Base-by-base conservation (phyloP, 2,888 invertebrate species). In the Dione vanillae region DNA sequence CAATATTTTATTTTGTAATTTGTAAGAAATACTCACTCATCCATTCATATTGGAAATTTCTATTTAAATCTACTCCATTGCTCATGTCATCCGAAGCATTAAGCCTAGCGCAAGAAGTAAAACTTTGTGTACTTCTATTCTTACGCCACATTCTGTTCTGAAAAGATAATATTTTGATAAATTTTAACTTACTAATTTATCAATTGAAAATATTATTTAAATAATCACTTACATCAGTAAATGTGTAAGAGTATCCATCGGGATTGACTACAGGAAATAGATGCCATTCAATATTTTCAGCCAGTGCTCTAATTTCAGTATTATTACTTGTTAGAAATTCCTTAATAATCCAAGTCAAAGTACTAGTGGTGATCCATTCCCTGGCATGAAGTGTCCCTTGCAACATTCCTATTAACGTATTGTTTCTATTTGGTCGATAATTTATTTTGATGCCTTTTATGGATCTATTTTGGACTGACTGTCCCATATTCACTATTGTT, bases 121-220 rank as follows among this genome's bases (percentile, higher is more conserved):
- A 77, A 65, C 78, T 86, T 0, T 70, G 73, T 3, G 76, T 80
- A 56, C 82, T 88, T n/a, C 89, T 87, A 0, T 95, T 95, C 81
- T 96, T 96, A 1, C 96, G 92, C 96, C 96, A 96, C 87, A 96
- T 83, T 72, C 96, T 94, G 81, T 88, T 96, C 97, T 74, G 95
- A 11, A 96, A 85, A 94, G 65, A 64, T 40, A 58, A 10, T 35
- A 27, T 27, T 27, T 27, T 27, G 27, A 3, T 27, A 27, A 27
- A 27, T 27, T 27, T 27, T 27, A 3, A 3, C 2, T 2, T 27
- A 27, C 27, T 27, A 27, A 3, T 27, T 3, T 27, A 27, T 27
- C 27, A 3, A 27, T 27, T 27, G 27, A n/a, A n/a, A n/a, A n/a
- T 27, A 5, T 27, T 27, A 27, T 27, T 27, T 27, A 27, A 27